These are phyloP conservation scores for Octodon degus DNA, from an alignment of 2,113 vertebrate genomes.

Conservation along the genomic window DNA sequence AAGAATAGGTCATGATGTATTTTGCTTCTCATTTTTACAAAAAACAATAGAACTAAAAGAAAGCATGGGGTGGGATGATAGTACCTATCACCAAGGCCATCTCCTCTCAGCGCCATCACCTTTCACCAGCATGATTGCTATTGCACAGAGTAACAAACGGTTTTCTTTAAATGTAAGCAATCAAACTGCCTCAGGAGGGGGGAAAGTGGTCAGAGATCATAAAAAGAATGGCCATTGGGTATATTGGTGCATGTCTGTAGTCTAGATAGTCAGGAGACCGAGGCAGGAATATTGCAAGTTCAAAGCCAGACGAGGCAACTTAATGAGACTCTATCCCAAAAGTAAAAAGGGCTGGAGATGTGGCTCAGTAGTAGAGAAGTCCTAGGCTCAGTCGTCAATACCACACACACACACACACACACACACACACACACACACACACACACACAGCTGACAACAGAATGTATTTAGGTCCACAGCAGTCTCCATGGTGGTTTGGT, in stretches of 20 bases:
- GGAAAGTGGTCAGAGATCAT: neutral
- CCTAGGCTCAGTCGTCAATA: neutral
- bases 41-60: neutral
- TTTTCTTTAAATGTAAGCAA: neutral
- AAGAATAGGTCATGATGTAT: neutral
- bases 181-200: neutral
- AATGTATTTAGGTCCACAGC: fast-evolving
- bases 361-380: neutral
- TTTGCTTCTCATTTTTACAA: neutral
- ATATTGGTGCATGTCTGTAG: too few relatives aligned
- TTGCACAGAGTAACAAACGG: neutral
- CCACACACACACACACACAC: neutral
- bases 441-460: neutral
- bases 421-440: neutral
- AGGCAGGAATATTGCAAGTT: neutral
- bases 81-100: fast-evolving
- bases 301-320: neutral
- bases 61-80: fast-evolving
- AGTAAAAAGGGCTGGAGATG: neutral
- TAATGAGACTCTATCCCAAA: neutral
- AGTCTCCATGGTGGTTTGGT: fast-evolving
- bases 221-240: neutral
- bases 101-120: fast-evolving
- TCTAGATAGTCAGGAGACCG: neutral
- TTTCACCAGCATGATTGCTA: neutral